Evolutionary conservation across 2,113 vertebrate species (phyloP).

Genomic region (Elachura formosa): DNA sequence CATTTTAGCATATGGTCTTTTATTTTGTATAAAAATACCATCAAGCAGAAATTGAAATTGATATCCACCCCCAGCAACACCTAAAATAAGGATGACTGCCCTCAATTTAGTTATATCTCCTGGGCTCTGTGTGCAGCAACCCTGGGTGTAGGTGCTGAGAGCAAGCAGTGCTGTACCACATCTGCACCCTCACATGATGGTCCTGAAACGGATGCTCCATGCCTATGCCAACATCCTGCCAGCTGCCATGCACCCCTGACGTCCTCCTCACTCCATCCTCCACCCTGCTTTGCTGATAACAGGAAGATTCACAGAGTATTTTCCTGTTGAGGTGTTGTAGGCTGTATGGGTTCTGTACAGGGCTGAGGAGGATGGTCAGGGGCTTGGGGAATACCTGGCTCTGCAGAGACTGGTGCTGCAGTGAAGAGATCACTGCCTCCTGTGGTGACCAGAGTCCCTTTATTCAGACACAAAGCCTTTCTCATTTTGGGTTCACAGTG

Average conservation of each 20-base stretch:
- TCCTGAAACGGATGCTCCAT: accelerated
- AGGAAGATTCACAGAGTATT: background rate
- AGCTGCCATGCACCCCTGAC: background rate
- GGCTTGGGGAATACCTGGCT: background rate
- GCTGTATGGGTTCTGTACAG: background rate
- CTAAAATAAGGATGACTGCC: background rate
- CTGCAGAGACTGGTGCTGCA: accelerated
- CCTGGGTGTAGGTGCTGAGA: background rate
- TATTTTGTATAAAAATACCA: constrained; percentile 22
- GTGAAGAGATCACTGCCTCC: background rate
- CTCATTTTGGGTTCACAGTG: background rate
- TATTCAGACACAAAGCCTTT: background rate
- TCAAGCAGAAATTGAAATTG: constrained; percentile 5
- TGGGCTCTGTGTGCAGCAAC: background rate
- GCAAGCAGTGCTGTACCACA: background rate
- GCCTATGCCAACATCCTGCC: accelerated
- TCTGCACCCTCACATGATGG: accelerated
- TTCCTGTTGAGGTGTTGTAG: background rate
- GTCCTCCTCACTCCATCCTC: background rate
- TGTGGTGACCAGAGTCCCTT: background rate
- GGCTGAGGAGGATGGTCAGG: background rate
- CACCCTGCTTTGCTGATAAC: background rate
- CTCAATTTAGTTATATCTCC: background rate
- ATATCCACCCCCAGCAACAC: background rate
- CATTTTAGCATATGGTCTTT: background rate